Evolutionary conservation across 2,888 invertebrate genomes (phyloP).

Genomic region (Philhelius pedissequus): DNA sequence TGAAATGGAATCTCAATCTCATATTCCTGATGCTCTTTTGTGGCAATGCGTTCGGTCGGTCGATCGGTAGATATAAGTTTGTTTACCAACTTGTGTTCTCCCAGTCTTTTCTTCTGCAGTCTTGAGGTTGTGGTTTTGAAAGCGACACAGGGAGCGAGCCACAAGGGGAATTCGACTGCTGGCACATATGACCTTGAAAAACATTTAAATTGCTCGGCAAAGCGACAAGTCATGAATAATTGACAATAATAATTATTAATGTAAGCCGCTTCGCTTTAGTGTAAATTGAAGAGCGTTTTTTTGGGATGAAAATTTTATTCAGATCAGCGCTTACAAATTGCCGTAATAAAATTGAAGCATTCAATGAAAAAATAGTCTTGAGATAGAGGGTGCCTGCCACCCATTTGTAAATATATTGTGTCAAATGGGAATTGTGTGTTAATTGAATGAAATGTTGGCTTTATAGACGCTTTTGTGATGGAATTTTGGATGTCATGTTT

Average conservation of each 20-base stretch:
- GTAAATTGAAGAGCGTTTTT: slow-evolving; percentile 25
- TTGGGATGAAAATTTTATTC: not conserved
- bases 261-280: not conserved
- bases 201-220: slow-evolving; percentile 26
- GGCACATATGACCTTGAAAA: slow-evolving; percentile 46
- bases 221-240: slow-evolving; percentile 44
- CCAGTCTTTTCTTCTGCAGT: slow-evolving; percentile 6
- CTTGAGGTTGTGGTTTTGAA: not conserved
- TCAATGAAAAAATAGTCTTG: not conserved
- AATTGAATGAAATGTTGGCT: not conserved
- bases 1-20: slow-evolving; percentile 52
- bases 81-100: slow-evolving; percentile 2
- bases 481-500: not conserved
- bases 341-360: slow-evolving; percentile 18
- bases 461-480: not conserved
- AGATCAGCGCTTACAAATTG: not conserved
- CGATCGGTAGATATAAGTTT: too few relatives aligned
- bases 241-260: not conserved
- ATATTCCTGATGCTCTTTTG: slow-evolving; percentile 5
- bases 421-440: not conserved
- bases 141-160: not conserved
- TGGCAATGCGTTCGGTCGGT: not conserved
- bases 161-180: not conserved
- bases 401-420: not conserved
- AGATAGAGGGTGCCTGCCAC: not conserved